Evolutionary conservation across 2,797 vertebrate genomes (phyloP), one percentile per base, ranked within the genome.

Genomic region (Brotogeris chrysoptera): DNA sequence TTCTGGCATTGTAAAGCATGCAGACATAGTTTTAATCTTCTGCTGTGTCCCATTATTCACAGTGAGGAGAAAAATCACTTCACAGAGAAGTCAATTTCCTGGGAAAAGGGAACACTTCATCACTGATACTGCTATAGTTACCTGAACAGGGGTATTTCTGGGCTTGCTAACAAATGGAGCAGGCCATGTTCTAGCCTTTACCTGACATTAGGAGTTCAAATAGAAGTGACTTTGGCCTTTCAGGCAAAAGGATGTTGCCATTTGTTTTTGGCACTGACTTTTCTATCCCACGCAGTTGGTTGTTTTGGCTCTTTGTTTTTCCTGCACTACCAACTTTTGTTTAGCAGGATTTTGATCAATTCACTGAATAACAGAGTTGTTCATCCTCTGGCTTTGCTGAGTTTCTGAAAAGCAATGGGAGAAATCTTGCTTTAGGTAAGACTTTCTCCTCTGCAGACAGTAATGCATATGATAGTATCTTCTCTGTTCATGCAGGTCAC

Each of bases 281-380:
- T 63, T 27, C 61, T 16, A 1, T 47, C 4, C 1, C 16, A 3
- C 1, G 1, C 10, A 13, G 10, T 13, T 14, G 28, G 25, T 13
- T 60, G 28, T 13, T 68, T 12, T 69, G 59, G 7, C 16, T 73
- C 13, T 6, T 4, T 7, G 53, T 6, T 65, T 32, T 72, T 57
- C 34, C 28, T 83, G 60, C 41, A 11, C 6, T n/a, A 25, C 27
- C 41, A 41, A 16, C 13, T 52, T 8, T 8, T 16, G 27, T 7
- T 7, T 59, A 36, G 6, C 23, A 47, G 61, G 8, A 21, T 36
- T 74, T 60, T 32, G 36, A 9, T 18, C 14, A 4, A 21, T 60
- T 74, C 9, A 21, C 25, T 17, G 78, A 44, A 13, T 11, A 65
- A 39, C 16, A 10, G 5, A 63, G 3, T 27, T 24, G 3, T 2